These are phyloP conservation scores for Podabrus alpinus DNA, from an alignment of 2,888 invertebrate species.

Conservation along the genomic window DNA sequence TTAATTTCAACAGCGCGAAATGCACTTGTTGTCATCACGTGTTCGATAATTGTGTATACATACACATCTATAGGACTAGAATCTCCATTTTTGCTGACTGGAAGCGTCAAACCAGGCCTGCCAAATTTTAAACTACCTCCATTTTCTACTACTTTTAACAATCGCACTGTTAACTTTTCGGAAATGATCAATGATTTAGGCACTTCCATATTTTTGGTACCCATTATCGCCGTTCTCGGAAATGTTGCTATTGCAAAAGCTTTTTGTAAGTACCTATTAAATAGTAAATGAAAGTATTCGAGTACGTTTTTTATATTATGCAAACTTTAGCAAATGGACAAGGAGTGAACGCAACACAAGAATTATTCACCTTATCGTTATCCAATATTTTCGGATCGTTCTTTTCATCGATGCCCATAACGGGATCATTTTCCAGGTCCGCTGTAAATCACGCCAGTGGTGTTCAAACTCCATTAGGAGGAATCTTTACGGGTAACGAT, in stretches of 20 bases:
- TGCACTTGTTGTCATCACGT: constrained; percentile 77
- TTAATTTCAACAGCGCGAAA: constrained; percentile 81
- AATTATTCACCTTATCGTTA: constrained; percentile 82
- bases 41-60: constrained; percentile 70
- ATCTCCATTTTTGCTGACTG: constrained; percentile 75
- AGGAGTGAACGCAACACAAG: constrained; percentile 87
- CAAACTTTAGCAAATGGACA: constrained; percentile 68
- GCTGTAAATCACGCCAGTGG: constrained; percentile 96
- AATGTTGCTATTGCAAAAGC: constrained; percentile 96
- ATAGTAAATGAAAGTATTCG: background rate
- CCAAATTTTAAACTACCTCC: constrained; percentile 72
- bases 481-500: constrained; percentile 74
- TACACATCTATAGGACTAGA: constrained; percentile 58
- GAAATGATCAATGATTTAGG: constrained; percentile 82
- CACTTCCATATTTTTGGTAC: constrained; percentile 82
- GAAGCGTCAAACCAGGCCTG: constrained; percentile 74
- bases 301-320: background rate
- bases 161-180: constrained; percentile 63
- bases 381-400: constrained; percentile 88
- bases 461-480: constrained; percentile 86
- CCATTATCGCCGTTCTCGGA: constrained; percentile 88
- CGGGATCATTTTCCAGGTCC: constrained; percentile 86
- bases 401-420: constrained; percentile 88
- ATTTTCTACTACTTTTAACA: constrained; percentile 67
- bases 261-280: constrained; percentile 73